Percentiles rank a stretch among this genome's conserved stretches.
Conservation (phyloP, 2,113 vertebrate species). For the Synchiropus splendidus region DNA sequence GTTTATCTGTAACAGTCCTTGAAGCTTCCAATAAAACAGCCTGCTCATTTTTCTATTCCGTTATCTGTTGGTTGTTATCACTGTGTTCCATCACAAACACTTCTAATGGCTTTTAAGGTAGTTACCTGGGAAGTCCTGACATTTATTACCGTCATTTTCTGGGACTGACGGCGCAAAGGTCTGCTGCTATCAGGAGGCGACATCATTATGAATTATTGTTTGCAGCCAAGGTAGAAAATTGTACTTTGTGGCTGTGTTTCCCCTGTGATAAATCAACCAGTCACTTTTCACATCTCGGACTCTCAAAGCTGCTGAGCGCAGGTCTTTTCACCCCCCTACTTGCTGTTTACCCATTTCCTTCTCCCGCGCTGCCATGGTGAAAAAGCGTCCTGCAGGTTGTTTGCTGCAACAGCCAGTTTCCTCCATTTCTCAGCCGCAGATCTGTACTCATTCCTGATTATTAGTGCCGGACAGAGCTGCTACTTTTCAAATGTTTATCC, state of each 20-base stretch:
- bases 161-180: conserved; percentile 78
- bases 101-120: conserved; percentile 97
- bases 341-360: conserved; percentile 49
- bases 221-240: conserved; percentile 98
- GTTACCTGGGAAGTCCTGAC: conserved; percentile 92
- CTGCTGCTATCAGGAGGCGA: conserved; percentile 88
- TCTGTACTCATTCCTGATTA: conserved; percentile 22
- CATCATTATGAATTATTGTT: conserved; percentile 99
- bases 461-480: conserved; percentile 11
- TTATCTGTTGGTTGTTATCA: conserved; percentile 69
- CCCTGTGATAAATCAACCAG: conserved; percentile 94
- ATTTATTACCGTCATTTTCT: conserved; percentile 95
- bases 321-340: conserved; percentile 39
- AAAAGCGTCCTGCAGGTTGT: conserved; percentile 41
- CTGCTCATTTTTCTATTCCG: conserved; percentile 29
- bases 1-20: conserved; percentile 79
- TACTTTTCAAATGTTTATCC: conserved; percentile 31
- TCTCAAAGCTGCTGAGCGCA: conserved; percentile 89
- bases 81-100: conserved; percentile 58
- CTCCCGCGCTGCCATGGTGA: conserved; percentile 16
- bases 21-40: conserved; percentile 76
- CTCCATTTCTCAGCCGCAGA: conserved; percentile 25
- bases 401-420: conserved; percentile 20
- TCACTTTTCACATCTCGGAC: conserved; percentile 83
- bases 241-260: conserved; percentile 93